Evolutionary conservation across 1,140 invertebrate species (phyloP).

Genomic region (Bombyx mandarina): DNA sequence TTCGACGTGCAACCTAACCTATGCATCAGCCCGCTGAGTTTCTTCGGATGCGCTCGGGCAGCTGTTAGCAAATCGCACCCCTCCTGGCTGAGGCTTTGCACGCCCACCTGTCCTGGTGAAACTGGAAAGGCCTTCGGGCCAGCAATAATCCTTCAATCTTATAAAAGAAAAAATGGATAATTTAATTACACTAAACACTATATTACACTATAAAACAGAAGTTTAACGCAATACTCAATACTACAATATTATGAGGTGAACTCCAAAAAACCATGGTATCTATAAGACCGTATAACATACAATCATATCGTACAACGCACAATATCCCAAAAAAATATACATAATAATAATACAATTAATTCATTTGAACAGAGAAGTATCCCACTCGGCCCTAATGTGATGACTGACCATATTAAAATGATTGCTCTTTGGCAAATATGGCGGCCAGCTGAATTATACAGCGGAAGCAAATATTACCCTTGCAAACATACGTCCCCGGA

Average conservation of each 20-base stretch:
- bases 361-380: constrained; percentile 55
- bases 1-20: too few species aligned
- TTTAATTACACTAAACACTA: too few species aligned
- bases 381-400: constrained; percentile 62
- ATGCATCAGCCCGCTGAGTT: too few species aligned
- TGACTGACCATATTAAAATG: constrained; percentile 75
- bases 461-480: constrained; percentile 76
- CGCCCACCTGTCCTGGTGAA: too few species aligned
- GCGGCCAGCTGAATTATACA: constrained; percentile 77
- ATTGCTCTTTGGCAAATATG: constrained; percentile 78
- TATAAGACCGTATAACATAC: background rate
- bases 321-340: constrained; percentile 20
- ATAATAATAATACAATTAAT: constrained; percentile 53
- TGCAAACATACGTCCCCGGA: constrained; percentile 74
- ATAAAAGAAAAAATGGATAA: too few species aligned
- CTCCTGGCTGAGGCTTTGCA: too few species aligned
- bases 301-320: background rate
- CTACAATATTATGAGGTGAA: background rate
- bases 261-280: background rate
- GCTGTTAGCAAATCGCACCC: too few species aligned
- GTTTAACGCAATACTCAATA: too few species aligned
- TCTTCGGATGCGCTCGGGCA: too few species aligned
- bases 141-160: too few species aligned
- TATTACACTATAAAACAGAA: too few species aligned
- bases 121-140: too few species aligned